Evolutionary conservation across 1,140 invertebrate species (phyloP).

Genomic region (Ericerus pela): DNA sequence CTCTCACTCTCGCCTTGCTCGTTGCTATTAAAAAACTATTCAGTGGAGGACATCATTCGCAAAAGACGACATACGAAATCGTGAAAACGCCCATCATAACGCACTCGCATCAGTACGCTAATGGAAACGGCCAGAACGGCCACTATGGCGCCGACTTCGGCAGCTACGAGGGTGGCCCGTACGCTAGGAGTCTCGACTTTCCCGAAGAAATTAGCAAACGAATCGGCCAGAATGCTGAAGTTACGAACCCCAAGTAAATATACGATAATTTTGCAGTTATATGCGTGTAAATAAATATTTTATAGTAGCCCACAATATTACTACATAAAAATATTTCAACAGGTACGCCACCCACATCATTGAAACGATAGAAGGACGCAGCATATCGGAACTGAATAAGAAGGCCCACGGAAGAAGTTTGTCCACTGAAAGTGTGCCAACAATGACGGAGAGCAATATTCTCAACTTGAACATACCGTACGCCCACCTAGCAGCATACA

Average conservation of each 20-base stretch:
- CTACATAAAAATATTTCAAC: too few relatives aligned
- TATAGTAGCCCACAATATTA: too few relatives aligned
- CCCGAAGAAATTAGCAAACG: constrained; percentile 1
- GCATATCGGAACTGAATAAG: too few relatives aligned
- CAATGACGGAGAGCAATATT: too few relatives aligned
- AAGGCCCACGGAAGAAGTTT: too few relatives aligned
- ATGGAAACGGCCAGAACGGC: constrained; percentile 49
- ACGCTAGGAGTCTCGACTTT: constrained; percentile 25
- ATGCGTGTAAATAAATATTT: not conserved
- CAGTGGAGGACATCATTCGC: constrained; percentile 37
- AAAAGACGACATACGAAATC: constrained; percentile 69
- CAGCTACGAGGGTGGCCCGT: constrained; percentile 32
- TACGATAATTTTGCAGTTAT: not conserved
- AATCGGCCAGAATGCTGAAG: not conserved
- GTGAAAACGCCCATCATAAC: constrained; percentile 67
- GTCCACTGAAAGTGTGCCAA: too few relatives aligned
- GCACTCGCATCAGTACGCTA: constrained; percentile 57
- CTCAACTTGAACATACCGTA: not conserved
- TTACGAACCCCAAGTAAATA: not conserved
- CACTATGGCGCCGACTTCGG: constrained; percentile 34
- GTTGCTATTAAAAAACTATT: constrained; percentile 60
- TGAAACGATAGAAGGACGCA: too few relatives aligned
- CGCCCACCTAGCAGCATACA: not conserved
- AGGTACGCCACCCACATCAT: too few relatives aligned
- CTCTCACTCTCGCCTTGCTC: constrained; percentile 53